Evolutionary conservation across 2,888 invertebrate species (phyloP), one percentile per base, ranked within the genome.

Genomic region (Leucophenga maculata): DNA sequence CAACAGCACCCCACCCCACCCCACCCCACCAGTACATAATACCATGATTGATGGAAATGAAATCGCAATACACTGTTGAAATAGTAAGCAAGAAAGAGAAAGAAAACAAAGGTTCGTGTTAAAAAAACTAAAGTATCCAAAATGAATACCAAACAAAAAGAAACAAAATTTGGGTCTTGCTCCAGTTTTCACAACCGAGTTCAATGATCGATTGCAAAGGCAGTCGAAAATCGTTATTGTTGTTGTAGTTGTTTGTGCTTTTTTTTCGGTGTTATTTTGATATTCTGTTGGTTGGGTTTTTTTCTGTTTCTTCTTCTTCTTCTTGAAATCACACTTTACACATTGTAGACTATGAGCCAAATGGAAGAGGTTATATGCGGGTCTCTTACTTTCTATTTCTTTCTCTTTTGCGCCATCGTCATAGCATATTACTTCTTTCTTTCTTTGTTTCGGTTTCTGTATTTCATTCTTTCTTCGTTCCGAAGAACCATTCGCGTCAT

Each of bases 141-240:
- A 59, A 11, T 13, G 22, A 59, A 59, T n/a, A 59, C 18, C 26
- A 16, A 32, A 55, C 14, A 14, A 55, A 55, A 14, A 55, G 22
- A 22, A 55, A 55, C 20, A 18, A 84, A 85, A 84, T 85, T 80
- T 83, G 79, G 84, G 84, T 85, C 84, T 85, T 83, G 84, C 83
- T 85, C 84, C 82, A 85, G 82, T 85, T 85, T 84, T 85, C 80
- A 78, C 80, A 81, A 80, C 75, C 77, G 80, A 84, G 84, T 85
- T 85, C 84, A 85, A 81, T 82, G 84, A 59, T 59, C 59, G 59
- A 59, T 59, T 59, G 59, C 59, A 26, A 59, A 31, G 26, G 26
- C 32, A 59, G 32, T n/a, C 18, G 59, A 59, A 59, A 59, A 31
- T 59, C 16, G 11, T 50, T 50, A 18, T 48, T 14, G 59, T 59